These are phyloP conservation scores for Xenentodon cancila DNA, from an alignment of 2,797 vertebrate species.

Conservation along the genomic window DNA sequence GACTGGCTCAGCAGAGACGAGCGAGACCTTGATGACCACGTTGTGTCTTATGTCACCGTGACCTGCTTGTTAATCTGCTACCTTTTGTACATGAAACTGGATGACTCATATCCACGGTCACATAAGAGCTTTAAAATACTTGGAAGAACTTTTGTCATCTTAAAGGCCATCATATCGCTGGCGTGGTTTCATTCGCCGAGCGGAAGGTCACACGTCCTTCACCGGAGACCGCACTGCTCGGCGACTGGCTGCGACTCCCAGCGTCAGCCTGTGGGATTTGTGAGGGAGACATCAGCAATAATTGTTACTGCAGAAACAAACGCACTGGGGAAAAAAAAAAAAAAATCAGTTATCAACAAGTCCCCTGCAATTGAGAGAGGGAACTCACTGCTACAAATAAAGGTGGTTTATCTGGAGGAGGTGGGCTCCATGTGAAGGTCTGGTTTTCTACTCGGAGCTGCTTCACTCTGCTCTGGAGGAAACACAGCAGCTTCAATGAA, in stretches of 20 bases:
- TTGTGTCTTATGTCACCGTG: conserved; percentile 57
- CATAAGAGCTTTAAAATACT: conserved; percentile 1
- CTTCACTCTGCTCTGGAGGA: conserved; percentile 79
- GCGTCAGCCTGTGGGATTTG: conserved; percentile 19
- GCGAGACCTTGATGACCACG: conserved; percentile 38
- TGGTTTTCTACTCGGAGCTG: conserved; percentile 79
- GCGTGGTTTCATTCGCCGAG: background rate
- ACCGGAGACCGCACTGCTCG: conserved; percentile 34
- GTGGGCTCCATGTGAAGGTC: conserved; percentile 17
- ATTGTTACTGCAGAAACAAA: too few relatives aligned
- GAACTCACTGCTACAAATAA: conserved; percentile 42
- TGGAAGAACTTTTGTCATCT: background rate
- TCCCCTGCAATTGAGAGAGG: background rate
- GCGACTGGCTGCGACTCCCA: conserved; percentile 23
- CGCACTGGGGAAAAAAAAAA: too few relatives aligned
- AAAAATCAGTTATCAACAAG: background rate
- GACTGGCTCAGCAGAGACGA: conserved; percentile 19
- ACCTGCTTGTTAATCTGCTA: conserved; percentile 51
- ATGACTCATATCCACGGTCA: conserved; percentile 48
- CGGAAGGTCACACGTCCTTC: conserved; percentile 18
- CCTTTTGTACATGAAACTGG: conserved; percentile 33
- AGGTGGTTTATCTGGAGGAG: conserved; percentile 16
- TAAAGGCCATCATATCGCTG: conserved; percentile 5
- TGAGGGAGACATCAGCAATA: too few relatives aligned
- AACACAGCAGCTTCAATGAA: conserved; percentile 75